Evolutionary conservation across 2,113 vertebrate genomes (phyloP).

Genomic region (Thalassarche chlororhynchos): DNA sequence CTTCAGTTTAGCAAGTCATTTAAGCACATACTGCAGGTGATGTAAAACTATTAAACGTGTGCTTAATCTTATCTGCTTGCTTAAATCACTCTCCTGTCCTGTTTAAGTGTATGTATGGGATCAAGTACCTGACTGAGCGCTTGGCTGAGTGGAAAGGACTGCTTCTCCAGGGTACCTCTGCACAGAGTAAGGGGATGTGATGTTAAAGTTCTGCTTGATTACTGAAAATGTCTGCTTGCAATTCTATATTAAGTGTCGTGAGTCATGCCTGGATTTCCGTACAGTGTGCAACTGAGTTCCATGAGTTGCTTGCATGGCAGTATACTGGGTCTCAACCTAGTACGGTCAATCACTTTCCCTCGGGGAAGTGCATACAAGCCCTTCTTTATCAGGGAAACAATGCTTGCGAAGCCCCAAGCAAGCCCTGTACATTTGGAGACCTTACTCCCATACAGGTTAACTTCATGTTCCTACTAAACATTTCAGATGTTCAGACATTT

Average conservation of each 20-base stretch:
- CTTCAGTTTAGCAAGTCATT: background rate
- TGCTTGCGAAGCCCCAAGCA: background rate
- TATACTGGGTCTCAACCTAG: background rate
- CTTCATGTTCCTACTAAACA: background rate
- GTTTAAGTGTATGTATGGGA: background rate
- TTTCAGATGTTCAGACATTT: background rate
- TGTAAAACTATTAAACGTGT: background rate
- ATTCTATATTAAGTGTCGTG: background rate
- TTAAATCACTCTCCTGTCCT: background rate
- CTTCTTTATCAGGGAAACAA: background rate
- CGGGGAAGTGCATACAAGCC: fast-evolving
- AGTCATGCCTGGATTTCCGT: background rate
- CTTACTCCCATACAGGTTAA: no score
- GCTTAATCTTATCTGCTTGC: background rate
- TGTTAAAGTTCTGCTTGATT: background rate
- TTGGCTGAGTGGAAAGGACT: background rate
- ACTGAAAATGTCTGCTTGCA: background rate
- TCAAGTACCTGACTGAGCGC: background rate
- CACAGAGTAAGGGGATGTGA: no score
- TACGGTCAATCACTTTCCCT: background rate
- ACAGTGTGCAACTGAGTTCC: background rate
- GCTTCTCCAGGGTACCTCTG: background rate
- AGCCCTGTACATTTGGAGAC: background rate
- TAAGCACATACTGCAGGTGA: background rate
- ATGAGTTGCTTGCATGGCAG: background rate